A percentile compares a stretch with the other conserved stretches of the same genome.
Conservation (phyloP, 2,888 invertebrate species). For the Brenthis ino region DNA sequence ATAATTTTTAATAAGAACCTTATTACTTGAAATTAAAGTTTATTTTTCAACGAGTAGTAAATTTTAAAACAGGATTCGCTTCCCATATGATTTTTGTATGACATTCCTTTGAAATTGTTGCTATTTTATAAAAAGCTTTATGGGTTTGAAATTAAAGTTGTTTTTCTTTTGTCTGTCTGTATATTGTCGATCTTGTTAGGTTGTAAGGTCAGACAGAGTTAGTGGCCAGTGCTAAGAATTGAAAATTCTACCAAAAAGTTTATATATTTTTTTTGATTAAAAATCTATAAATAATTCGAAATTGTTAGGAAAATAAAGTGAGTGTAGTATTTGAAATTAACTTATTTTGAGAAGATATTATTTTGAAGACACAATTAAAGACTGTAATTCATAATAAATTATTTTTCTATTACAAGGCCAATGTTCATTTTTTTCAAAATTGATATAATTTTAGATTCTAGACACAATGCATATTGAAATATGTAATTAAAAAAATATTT, state of each 20-base stretch:
- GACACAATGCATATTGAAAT: too few species aligned
- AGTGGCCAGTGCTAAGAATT: constrained; percentile 48
- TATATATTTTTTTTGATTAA: constrained; percentile 4
- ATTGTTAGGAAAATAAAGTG: background rate
- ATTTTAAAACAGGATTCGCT: constrained; percentile 68
- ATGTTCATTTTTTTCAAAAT: too few species aligned
- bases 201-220: constrained; percentile 55
- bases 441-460: too few species aligned
- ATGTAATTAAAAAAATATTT: too few species aligned
- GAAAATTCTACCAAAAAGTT: constrained; percentile 44
- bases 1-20: constrained; percentile 30
- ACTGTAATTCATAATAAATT: too few species aligned
- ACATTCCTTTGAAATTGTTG: constrained; percentile 58
- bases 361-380: too few species aligned
- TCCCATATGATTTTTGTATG: constrained; percentile 78
- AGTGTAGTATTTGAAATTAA: too few species aligned
- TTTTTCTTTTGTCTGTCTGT: constrained; percentile 40
- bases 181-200: constrained; percentile 61
- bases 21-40: background rate
- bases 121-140: constrained; percentile 43
- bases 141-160: constrained; percentile 2
- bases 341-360: too few species aligned
- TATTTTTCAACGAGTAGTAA: constrained; percentile 37
- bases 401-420: too few species aligned
- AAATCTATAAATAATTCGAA: constrained; percentile 1